These are phyloP conservation scores for Muraenolepis orangiensis DNA, from an alignment of 2,797 vertebrate genomes.

Conservation along the genomic window DNA sequence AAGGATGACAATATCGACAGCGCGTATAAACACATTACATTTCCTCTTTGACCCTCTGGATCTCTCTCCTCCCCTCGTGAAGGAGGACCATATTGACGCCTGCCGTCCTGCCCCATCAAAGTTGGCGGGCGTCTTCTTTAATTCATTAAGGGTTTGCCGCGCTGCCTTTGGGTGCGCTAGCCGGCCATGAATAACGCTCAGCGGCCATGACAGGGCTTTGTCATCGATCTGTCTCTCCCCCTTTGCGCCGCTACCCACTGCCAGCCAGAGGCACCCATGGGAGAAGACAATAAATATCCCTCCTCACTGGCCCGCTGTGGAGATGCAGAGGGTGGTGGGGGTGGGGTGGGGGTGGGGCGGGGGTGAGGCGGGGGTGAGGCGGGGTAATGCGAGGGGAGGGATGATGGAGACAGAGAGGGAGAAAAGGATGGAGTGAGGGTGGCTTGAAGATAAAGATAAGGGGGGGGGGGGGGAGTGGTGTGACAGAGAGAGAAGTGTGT, in stretches of 20 bases:
- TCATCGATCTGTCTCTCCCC: constrained; percentile 62
- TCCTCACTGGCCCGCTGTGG: too few species aligned
- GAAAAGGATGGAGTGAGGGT: neutral
- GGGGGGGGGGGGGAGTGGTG: neutral
- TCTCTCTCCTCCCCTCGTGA: constrained; percentile 28
- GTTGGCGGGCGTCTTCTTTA: constrained; percentile 56
- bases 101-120: constrained; percentile 57
- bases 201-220: constrained; percentile 53
- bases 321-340: neutral
- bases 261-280: constrained; percentile 38
- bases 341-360: neutral
- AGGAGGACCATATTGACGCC: constrained; percentile 41
- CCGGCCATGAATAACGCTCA: constrained; percentile 52
- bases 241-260: constrained; percentile 30
- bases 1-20: constrained; percentile 16
- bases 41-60: constrained; percentile 14
- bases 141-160: constrained; percentile 53
- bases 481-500: constrained; percentile 10
- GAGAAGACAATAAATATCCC: constrained; percentile 38
- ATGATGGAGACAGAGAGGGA: neutral
- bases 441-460: neutral
- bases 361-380: too few species aligned
- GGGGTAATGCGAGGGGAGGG: neutral
- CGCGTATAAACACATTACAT: constrained; percentile 25
- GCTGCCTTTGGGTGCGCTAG: constrained; percentile 59